Conservation (phyloP, 2,888 invertebrate species). For the Rapana venosa region DNA sequence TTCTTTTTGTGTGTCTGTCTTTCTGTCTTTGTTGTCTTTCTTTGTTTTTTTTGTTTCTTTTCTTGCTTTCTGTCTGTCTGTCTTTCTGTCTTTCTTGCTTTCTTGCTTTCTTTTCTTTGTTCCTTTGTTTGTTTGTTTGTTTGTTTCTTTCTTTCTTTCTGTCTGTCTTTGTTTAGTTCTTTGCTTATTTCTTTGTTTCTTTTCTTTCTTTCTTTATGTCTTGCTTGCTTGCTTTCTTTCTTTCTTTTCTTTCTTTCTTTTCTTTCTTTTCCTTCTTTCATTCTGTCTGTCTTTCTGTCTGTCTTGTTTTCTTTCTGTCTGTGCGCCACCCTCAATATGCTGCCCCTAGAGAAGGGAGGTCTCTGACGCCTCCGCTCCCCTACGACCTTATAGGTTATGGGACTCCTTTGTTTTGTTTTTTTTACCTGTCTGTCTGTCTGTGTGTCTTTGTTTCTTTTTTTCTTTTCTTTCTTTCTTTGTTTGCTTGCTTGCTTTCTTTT, state of each 20-base stretch:
- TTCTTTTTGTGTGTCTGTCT: no score
- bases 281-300: neutral
- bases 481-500: neutral
- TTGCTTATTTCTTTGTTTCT: neutral
- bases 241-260: neutral
- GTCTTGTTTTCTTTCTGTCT: neutral
- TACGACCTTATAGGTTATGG: no score
- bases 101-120: neutral
- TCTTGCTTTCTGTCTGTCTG: neutral
- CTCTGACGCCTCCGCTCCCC: no score
- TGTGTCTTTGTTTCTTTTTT: no score
- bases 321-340: no score
- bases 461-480: no score
- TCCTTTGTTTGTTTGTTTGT: neutral
- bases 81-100: neutral
- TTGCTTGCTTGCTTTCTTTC: neutral
- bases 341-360: no score
- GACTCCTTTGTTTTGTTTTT: no score
- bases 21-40: no score
- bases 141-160: neutral
- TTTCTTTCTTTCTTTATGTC: neutral
- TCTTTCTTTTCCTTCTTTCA: neutral
- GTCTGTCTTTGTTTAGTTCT: neutral
- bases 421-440: no score
- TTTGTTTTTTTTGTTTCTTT: no score